These are phyloP conservation scores for Melanerpes aurifrons DNA, from an alignment of 2,113 vertebrate species.

Conservation along the genomic window DNA sequence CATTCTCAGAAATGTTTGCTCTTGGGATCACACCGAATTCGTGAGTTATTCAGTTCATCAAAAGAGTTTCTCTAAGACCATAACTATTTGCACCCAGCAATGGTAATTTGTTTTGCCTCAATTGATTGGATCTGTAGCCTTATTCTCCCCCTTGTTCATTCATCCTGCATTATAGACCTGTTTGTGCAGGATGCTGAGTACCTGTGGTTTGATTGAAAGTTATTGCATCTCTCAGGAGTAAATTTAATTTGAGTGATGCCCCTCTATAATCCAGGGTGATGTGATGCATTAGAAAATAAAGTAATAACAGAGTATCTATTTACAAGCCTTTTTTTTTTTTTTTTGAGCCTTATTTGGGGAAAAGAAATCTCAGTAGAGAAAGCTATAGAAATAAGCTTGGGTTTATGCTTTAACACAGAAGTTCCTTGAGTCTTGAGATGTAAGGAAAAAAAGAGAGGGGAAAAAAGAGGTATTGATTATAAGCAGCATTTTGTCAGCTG, in stretches of 20 bases:
- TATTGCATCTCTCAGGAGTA: slow-evolving; percentile 20
- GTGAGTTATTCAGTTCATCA: slow-evolving; percentile 2
- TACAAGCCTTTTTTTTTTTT: neutral
- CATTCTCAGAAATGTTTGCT: neutral
- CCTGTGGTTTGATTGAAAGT: slow-evolving; percentile 45
- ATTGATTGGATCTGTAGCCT: neutral
- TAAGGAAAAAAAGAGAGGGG: too few species aligned
- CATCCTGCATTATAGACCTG: neutral
- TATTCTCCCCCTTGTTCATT: neutral
- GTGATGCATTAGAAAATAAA: slow-evolving; percentile 37
- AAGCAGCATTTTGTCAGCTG: neutral
- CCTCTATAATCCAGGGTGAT: slow-evolving; percentile 8
- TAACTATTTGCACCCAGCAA: neutral
- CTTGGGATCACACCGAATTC: neutral
- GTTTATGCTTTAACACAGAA: neutral
- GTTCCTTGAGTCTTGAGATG: neutral
- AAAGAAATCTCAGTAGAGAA: neutral
- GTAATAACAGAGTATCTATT: neutral
- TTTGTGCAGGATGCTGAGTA: neutral
- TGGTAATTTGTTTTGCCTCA: neutral
- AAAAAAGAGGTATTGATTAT: neutral
- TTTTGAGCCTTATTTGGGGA: neutral
- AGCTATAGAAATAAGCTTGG: neutral
- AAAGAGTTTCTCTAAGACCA: neutral
- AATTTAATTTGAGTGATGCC: slow-evolving; percentile 46